Evolutionary conservation across 2,113 vertebrate species (phyloP), one percentile per base, ranked within the genome.

Genomic region (Chunga burmeisteri): DNA sequence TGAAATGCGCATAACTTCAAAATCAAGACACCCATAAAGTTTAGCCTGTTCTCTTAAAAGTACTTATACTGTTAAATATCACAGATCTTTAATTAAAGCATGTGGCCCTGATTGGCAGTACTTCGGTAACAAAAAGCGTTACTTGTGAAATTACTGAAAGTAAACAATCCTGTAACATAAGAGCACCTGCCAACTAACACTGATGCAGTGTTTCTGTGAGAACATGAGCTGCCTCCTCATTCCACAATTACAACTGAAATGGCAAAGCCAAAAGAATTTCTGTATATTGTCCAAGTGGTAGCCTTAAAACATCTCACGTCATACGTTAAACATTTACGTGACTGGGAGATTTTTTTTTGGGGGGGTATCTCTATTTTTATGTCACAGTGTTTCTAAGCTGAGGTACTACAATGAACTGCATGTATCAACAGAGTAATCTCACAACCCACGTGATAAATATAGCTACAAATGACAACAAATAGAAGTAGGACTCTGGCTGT

Each of bases 381-480:
- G 13, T 25, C 26, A 13, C 17, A 40, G 4, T 8, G 40, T 38
- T 63, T 36, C 46, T 49, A 18, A 58, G 36, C 20, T 47, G 58
- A 58, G 26, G 40, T 9, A 6, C 27, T 30, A 3, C 25, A 36
- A 2, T 1, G 8, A 66, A 36, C 70, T 49, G 66, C 58, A 27
- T 1, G 0, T 3, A 18, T 15, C 21, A 27, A 29, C 2, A 73
- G 49, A 72, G 20, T 8, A 23, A 30, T 12, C 27, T 17, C 66
- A 20, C 25, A 70, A 27, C 50, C 8, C 53, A 6, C 13, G 5
- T 4, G 19, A 50, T 17, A 75, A 30, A 11, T 3, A 4, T 0
- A 65, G 42, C 27, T 2, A 8, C 27, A 5, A 30, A 38, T 2
- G 11, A 25, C 36, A 52, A 11, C 15, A 9, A 2, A 0, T 0